Conservation (phyloP, 2,888 invertebrate genomes). For the Brachynemurus nebulosus region DNA sequence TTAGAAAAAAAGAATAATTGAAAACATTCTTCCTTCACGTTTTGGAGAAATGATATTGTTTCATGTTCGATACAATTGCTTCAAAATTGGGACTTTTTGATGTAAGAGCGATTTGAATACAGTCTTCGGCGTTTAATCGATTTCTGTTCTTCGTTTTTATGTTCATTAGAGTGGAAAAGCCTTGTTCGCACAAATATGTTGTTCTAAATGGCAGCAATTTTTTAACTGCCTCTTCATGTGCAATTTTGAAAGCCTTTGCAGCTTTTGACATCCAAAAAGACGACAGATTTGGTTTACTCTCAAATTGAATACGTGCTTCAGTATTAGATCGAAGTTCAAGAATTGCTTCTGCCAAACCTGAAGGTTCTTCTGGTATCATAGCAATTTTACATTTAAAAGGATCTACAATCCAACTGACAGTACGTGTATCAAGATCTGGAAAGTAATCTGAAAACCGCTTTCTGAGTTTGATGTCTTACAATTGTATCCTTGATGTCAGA, state of each 20-base stretch:
- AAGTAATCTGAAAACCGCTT: conserved; percentile 19
- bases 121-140: conserved; percentile 18
- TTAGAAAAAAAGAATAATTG: conserved; percentile 11
- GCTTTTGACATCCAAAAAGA: conserved; percentile 20
- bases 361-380: conserved; percentile 17
- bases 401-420: conserved; percentile 16
- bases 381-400: conserved; percentile 14
- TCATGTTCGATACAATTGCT: conserved; percentile 17
- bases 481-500: conserved; percentile 18
- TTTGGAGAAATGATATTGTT: conserved; percentile 18
- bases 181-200: conserved; percentile 13
- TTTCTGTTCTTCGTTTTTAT: conserved; percentile 19
- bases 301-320: conserved; percentile 19
- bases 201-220: conserved; percentile 13
- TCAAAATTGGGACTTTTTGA: conserved; percentile 19
- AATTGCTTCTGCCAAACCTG: conserved; percentile 18
- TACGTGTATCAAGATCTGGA: conserved; percentile 18
- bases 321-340: conserved; percentile 19
- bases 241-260: conserved; percentile 21
- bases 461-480: conserved; percentile 19
- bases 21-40: conserved; percentile 16
- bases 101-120: conserved; percentile 18
- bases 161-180: conserved; percentile 12
- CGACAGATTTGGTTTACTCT: conserved; percentile 18
- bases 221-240: conserved; percentile 16